phyloP scores from a whole-genome alignment of 2,797 vertebrate species.

The Melanotaenia nigrans region DNA sequence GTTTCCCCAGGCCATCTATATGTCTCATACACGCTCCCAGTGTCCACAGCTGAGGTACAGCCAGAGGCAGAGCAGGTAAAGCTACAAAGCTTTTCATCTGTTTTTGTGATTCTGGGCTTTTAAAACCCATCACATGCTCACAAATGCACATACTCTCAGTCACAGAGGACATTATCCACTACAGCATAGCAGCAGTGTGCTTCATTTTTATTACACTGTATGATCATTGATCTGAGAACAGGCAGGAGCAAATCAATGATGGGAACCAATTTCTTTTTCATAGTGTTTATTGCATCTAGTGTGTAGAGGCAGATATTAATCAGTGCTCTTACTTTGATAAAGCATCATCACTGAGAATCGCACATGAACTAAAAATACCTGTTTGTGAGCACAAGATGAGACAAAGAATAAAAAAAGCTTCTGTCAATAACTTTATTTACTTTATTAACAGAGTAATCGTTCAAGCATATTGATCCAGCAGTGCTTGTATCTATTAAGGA shows the following conservation, averaged over 20 bases:
- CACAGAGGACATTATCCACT: constrained; percentile 1
- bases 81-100: not conserved
- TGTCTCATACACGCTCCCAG: not conserved
- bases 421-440: constrained; percentile 4
- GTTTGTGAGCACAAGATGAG: constrained; percentile 2
- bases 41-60: constrained; percentile 26
- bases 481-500: constrained; percentile 16
- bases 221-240: constrained; percentile 52
- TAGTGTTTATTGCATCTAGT: constrained; percentile 16
- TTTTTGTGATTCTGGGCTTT: not conserved
- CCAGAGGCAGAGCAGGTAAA: constrained; percentile 27
- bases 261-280: constrained; percentile 40
- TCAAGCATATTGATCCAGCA: constrained; percentile 45
- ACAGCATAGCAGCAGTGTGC: not conserved
- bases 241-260: constrained; percentile 55
- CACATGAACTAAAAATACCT: constrained; percentile 27
- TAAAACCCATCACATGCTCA: not conserved
- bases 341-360: constrained; percentile 11
- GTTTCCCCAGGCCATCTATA: constrained; percentile 59
- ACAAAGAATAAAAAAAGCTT: not conserved
- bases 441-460: constrained; percentile 40
- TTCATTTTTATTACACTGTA: constrained; percentile 45
- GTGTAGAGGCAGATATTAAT: constrained; percentile 48
- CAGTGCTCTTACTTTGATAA: constrained; percentile 29
- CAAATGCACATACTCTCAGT: not conserved